These are phyloP conservation scores for Diuraphis noxia DNA, from an alignment of 1,140 invertebrate species.

Conservation along the genomic window DNA sequence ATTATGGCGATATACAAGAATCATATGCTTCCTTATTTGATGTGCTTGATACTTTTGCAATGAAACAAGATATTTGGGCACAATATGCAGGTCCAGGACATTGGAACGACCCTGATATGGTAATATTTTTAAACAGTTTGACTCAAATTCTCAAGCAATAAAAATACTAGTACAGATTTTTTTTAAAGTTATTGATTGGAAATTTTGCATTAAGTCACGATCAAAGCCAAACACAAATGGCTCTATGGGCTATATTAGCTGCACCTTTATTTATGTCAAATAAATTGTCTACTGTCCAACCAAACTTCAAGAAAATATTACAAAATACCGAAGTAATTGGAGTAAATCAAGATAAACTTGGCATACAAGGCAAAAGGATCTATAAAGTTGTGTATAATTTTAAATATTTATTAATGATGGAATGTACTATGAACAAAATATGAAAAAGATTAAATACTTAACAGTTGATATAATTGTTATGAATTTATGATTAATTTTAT, in stretches of 20 bases:
- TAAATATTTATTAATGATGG: not conserved
- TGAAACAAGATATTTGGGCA: slow-evolving; percentile 73
- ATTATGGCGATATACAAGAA: slow-evolving; percentile 84
- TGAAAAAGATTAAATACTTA: not conserved
- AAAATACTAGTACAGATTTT: slow-evolving; percentile 10
- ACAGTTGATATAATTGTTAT: not conserved
- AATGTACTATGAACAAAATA: not conserved
- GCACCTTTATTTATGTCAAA: slow-evolving; percentile 89
- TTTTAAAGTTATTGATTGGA: slow-evolving; percentile 75
- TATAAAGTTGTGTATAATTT: slow-evolving; percentile 58
- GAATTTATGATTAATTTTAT: not conserved
- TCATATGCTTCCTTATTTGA: slow-evolving; percentile 72
- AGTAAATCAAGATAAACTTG: slow-evolving; percentile 84
- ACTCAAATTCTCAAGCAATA: not conserved
- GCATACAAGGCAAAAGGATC: slow-evolving; percentile 68
- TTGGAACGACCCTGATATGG: slow-evolving; percentile 94
- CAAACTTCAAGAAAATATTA: slow-evolving; percentile 75
- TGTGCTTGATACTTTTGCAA: slow-evolving; percentile 79
- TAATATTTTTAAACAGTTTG: slow-evolving; percentile 60
- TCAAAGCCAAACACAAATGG: slow-evolving; percentile 85
- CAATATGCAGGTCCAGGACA: slow-evolving; percentile 78
- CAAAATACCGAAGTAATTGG: slow-evolving; percentile 75
- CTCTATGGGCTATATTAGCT: slow-evolving; percentile 86
- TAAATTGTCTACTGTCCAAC: slow-evolving; percentile 74
- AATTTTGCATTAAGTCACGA: slow-evolving; percentile 84